A percentile compares a stretch with the other conserved stretches of the same genome.
Evolutionary conservation across 2,113 vertebrate genomes (phyloP).

Genomic region (Astur gentilis): DNA sequence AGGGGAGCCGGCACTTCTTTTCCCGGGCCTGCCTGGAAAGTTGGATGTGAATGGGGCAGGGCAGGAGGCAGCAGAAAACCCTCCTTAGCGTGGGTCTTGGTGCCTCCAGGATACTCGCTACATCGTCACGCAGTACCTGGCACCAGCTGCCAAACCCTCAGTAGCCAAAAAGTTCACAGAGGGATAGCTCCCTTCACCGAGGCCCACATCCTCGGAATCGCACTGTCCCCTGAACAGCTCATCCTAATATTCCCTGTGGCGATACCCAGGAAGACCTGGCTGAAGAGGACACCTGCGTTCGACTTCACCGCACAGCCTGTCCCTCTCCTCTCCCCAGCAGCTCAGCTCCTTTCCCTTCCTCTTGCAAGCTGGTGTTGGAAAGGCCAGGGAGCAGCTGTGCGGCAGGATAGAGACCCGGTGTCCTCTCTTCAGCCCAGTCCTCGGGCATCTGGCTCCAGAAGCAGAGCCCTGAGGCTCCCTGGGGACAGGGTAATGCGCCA

Average conservation of each 20-base stretch:
- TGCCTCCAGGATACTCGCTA: background rate
- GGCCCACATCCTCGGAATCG: background rate
- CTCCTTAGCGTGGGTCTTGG: background rate
- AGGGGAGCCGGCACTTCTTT: background rate
- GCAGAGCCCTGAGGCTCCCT: background rate
- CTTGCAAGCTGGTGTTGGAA: background rate
- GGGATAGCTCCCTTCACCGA: background rate
- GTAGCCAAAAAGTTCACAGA: background rate
- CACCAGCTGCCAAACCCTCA: background rate
- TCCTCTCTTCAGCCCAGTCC: background rate
- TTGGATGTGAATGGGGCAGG: background rate
- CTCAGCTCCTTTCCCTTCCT: background rate
- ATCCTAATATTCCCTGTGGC: background rate
- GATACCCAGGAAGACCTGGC: background rate
- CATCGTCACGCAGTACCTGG: fast-evolving
- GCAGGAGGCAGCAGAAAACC: background rate
- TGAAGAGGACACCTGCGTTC: background rate
- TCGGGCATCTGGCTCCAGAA: background rate
- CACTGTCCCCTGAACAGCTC: background rate
- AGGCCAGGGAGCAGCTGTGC: background rate
- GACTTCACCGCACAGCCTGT: background rate
- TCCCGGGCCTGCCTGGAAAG: background rate
- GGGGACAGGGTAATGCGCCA: fast-evolving
- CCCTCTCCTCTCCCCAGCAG: background rate
- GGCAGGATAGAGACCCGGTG: background rate